Percentiles rank a stretch among this genome's conserved stretches.
These are phyloP conservation scores for Bellardia bayeri DNA, from an alignment of 2,888 invertebrate genomes.

Conservation along the genomic window DNA sequence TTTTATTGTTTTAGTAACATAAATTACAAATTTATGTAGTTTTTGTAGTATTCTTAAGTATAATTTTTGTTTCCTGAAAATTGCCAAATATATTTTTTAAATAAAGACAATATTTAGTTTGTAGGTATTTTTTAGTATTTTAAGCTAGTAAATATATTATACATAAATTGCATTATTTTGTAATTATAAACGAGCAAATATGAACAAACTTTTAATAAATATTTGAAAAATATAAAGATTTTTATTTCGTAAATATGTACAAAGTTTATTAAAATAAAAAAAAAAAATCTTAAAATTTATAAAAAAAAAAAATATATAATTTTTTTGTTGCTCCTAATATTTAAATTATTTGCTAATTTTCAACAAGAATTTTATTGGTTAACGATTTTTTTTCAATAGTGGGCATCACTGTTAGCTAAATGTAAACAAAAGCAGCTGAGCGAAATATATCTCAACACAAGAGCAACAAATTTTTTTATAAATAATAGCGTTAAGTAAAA, in stretches of 20 bases:
- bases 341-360: too few relatives aligned
- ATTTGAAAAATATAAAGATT: not conserved
- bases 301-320: not conserved
- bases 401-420: too few relatives aligned
- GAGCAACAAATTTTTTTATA: too few relatives aligned
- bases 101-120: constrained; percentile 34
- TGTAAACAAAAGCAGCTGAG: too few relatives aligned
- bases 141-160: constrained; percentile 27
- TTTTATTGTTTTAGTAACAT: not conserved
- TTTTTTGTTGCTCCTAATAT: too few relatives aligned
- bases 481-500: too few relatives aligned
- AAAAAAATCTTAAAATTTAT: not conserved
- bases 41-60: not conserved
- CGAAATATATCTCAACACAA: too few relatives aligned
- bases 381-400: too few relatives aligned
- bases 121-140: constrained; percentile 14
- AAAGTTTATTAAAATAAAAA: not conserved
- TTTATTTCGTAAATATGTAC: too few relatives aligned
- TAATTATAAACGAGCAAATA: constrained; percentile 60
- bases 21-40: not conserved
- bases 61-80: constrained; percentile 61
- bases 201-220: constrained; percentile 67
- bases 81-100: constrained; percentile 69
- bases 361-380: too few relatives aligned
- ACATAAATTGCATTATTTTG: constrained; percentile 30